Percentiles rank a stretch among this genome's conserved stretches.
Evolutionary conservation across 2,797 vertebrate genomes (phyloP).

Genomic region (Heteromormyrus szaboi): DNA sequence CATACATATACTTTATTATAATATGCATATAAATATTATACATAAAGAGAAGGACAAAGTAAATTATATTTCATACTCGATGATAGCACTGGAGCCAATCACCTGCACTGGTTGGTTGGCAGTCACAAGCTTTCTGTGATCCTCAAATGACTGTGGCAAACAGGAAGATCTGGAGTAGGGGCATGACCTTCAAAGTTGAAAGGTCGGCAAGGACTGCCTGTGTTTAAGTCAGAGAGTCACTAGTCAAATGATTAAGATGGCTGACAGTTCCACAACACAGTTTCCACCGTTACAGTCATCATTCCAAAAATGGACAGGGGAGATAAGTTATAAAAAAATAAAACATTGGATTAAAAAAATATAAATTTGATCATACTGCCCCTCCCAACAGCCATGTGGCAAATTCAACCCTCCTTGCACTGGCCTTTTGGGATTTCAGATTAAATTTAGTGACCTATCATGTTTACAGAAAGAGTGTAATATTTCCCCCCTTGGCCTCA

Average conservation of each 20-base stretch:
- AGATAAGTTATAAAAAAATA: background rate
- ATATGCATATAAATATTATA: background rate
- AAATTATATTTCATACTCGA: background rate
- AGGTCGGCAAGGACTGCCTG: constrained; percentile 98
- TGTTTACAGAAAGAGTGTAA: constrained; percentile 73
- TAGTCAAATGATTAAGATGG: background rate
- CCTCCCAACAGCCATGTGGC: constrained; percentile 22
- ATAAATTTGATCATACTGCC: background rate
- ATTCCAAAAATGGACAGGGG: background rate
- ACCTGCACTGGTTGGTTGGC: constrained; percentile 34
- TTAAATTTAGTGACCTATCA: constrained; percentile 78
- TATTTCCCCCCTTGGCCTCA: constrained; percentile 70
- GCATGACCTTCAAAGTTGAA: constrained; percentile 96
- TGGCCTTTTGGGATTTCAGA: constrained; percentile 65
- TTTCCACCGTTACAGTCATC: background rate
- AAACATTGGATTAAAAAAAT: background rate
- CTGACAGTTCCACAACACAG: background rate
- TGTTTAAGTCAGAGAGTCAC: constrained; percentile 39
- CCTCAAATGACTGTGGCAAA: constrained; percentile 82
- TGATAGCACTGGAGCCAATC: constrained; percentile 37
- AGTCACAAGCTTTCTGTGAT: constrained; percentile 34
- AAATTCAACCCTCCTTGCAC: constrained; percentile 48
- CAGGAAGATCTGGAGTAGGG: constrained; percentile 95
- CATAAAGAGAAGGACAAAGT: background rate
- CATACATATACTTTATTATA: background rate